A percentile compares a stretch with the other conserved stretches of the same genome.
Conservation (phyloP, 2,113 vertebrate species). For the Theristicus caerulescens region DNA sequence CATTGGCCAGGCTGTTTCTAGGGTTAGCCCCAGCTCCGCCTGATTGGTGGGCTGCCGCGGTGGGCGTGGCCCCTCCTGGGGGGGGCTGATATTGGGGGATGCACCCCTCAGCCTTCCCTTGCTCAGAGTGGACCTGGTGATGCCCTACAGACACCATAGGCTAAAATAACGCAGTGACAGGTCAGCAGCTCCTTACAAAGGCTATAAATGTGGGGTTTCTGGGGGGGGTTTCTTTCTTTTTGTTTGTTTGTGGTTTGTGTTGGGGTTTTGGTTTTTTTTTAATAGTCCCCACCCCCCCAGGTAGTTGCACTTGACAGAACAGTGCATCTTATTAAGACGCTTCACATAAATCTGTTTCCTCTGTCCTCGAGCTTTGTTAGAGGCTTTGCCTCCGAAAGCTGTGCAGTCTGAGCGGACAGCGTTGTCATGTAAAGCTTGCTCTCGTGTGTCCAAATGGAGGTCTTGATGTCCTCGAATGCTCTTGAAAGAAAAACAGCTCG, state of each 20-base stretch:
- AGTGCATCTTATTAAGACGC: not conserved
- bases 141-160: not conserved
- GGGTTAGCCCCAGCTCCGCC: not conserved
- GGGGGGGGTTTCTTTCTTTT: not conserved
- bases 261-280: not conserved
- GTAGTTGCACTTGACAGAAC: not conserved
- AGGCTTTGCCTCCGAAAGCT: not conserved
- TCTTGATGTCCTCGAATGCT: not conserved
- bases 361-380: not conserved
- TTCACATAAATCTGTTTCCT: not conserved
- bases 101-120: not conserved
- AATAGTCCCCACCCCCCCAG: not conserved
- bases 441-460: not conserved
- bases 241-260: no score
- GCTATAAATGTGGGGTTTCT: not conserved
- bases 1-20: slow-evolving; percentile 75
- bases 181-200: not conserved
- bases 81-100: not conserved
- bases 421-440: fast-evolving
- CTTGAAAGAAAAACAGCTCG: not conserved
- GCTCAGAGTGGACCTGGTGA: not conserved
- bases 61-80: not conserved
- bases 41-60: slow-evolving; percentile 44
- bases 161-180: not conserved
- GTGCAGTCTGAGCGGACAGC: not conserved